Evolutionary conservation across 2,888 invertebrate species (phyloP), one percentile per base, ranked within the genome.

Genomic region (Drosophila cognata): DNA sequence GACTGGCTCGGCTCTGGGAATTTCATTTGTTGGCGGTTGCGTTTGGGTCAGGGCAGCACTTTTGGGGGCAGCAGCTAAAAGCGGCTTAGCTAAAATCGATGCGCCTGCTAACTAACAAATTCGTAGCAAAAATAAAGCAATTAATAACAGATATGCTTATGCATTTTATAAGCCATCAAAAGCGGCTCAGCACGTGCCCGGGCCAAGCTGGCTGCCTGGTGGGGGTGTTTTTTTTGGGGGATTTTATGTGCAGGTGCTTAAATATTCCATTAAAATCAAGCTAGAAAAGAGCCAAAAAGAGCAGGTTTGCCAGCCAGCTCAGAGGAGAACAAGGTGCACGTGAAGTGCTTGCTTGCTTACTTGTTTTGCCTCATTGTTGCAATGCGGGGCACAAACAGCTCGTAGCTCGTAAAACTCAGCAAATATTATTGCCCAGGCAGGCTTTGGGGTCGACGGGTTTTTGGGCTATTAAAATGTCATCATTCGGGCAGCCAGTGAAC

Each of bases 391-490:
- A 66, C 76, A 76, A 76, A 61, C 77, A 73, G 74, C 74, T 87
- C 87, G 84, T 84, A 78, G 80, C 82, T 46, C 46, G 46, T 46
- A 46, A 46, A 46, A 74, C 65, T 84, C 63, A 74, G 87, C 77
- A 84, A 84, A 86, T 84, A 80, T 86, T 86, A 84, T 84, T 73
- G 87, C 84, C 72, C 48, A 52, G 69, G 56, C 71, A 57, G 72
- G 56, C 71, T 64, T 84, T 60, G 60, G 83, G 71, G 64, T 73
- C 16, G 46, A 46, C 16, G 46, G 25, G 46, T 46, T 46, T 46
- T 28, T 52, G 70, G 62, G 72, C 88, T 82, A 87, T 84, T 84
- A 84, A 84, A 84, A 84, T 87, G 84, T 87, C 84, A 84, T 84
- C 81, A 82, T 71, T 56, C 52, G 51, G n/a, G 53, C 38, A 48